Conservation (phyloP, 2,888 invertebrate genomes). For the Eupithecia centaureata region DNA sequence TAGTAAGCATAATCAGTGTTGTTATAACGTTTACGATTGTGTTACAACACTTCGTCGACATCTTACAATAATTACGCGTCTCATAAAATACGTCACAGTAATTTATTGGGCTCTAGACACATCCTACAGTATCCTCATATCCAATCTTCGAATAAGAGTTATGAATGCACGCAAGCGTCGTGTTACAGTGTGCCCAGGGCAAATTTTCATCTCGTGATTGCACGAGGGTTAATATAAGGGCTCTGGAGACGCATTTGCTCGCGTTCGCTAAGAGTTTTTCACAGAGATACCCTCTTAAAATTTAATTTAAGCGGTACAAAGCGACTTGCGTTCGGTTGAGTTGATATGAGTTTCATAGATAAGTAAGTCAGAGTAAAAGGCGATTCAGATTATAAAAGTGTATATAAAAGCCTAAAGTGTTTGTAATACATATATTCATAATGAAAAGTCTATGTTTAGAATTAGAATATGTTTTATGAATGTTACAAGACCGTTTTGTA, state of each 20-base stretch:
- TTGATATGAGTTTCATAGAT: neutral
- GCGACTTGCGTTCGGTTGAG: neutral
- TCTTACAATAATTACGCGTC: neutral
- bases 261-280: constrained; percentile 41
- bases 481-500: neutral
- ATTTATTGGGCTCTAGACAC: constrained; percentile 20
- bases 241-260: constrained; percentile 47
- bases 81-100: constrained; percentile 8
- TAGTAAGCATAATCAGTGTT: neutral
- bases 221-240: constrained; percentile 51
- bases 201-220: constrained; percentile 50
- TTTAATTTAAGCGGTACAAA: constrained; percentile 38
- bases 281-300: constrained; percentile 36
- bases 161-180: constrained; percentile 37
- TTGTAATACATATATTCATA: too few relatives aligned
- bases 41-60: neutral
- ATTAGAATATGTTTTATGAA: constrained; percentile 17
- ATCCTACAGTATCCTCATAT: constrained; percentile 20
- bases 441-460: neutral
- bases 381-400: neutral
- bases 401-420: neutral
- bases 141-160: constrained; percentile 37
- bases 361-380: neutral
- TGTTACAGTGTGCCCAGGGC: constrained; percentile 37
- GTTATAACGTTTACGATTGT: neutral